Percentiles rank a stretch among this genome's conserved stretches.
Conservation (phyloP, 2,797 vertebrate genomes). For the Xenopus petersii region DNA sequence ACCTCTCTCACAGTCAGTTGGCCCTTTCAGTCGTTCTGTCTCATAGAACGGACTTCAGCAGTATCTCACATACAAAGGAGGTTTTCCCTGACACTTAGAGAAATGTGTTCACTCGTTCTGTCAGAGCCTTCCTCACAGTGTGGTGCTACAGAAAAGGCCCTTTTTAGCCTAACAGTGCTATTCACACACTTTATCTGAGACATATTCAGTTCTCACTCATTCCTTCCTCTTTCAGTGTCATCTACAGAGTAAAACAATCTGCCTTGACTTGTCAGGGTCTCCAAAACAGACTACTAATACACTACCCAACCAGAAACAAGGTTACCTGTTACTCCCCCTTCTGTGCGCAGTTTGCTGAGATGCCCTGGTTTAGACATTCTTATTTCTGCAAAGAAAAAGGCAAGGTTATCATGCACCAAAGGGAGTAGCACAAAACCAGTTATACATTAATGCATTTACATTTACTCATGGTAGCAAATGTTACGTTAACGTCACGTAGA, state of each 20-base stretch:
- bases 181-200: too few species aligned
- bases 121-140: background rate
- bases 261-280: too few species aligned
- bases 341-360: conserved; percentile 39
- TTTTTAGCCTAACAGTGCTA: background rate
- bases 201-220: too few species aligned
- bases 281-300: too few species aligned
- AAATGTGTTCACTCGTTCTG: too few species aligned
- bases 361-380: conserved; percentile 86
- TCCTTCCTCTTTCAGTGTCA: too few species aligned
- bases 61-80: background rate
- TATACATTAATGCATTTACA: too few species aligned
- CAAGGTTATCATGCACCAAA: background rate
- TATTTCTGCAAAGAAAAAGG: conserved; percentile 71
- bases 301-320: background rate
- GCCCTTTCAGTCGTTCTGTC: background rate
- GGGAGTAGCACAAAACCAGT: too few species aligned
- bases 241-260: too few species aligned
- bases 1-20: background rate
- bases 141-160: background rate
- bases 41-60: background rate
- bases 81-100: background rate
- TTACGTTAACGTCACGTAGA: too few species aligned
- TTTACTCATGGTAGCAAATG: too few species aligned
- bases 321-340: conserved; percentile 31